A percentile compares a stretch with the other conserved stretches of the same genome.
Evolutionary conservation across 2,113 vertebrate genomes (phyloP).

Genomic region (Sitta europaea): DNA sequence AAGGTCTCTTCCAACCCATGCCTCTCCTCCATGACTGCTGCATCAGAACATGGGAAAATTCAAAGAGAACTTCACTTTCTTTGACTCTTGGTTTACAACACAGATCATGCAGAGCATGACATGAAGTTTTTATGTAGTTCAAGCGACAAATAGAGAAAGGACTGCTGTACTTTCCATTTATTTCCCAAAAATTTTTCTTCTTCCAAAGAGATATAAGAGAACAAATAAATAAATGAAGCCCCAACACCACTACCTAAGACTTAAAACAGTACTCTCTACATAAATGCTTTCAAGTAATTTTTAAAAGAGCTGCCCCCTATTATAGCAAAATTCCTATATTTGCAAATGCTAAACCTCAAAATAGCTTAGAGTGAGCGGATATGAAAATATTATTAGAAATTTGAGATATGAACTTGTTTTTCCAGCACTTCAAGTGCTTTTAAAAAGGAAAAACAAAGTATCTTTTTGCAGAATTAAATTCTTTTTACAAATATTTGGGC

Average conservation of each 20-base stretch:
- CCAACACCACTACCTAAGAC: neutral
- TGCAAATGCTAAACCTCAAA: neutral
- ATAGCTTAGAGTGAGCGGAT: neutral
- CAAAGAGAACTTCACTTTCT: neutral
- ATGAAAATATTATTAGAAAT: neutral
- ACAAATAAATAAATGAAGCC: neutral
- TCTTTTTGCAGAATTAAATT: neutral
- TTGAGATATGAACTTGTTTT: neutral
- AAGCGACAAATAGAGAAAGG: neutral
- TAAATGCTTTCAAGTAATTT: neutral
- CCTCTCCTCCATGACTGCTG: neutral
- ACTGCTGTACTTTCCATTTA: neutral
- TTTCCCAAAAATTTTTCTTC: neutral
- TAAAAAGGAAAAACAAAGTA: neutral
- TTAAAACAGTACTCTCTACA: neutral
- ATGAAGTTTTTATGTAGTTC: neutral
- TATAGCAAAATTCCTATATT: neutral
- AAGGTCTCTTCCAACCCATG: neutral
- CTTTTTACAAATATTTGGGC: neutral
- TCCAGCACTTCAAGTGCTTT: neutral
- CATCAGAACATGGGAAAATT: neutral
- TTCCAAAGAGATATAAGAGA: neutral
- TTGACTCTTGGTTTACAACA: neutral
- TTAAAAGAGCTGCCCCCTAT: neutral
- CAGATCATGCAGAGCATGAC: neutral